Conservation (phyloP, 2,888 invertebrate species). For the Brachycybe producta region DNA sequence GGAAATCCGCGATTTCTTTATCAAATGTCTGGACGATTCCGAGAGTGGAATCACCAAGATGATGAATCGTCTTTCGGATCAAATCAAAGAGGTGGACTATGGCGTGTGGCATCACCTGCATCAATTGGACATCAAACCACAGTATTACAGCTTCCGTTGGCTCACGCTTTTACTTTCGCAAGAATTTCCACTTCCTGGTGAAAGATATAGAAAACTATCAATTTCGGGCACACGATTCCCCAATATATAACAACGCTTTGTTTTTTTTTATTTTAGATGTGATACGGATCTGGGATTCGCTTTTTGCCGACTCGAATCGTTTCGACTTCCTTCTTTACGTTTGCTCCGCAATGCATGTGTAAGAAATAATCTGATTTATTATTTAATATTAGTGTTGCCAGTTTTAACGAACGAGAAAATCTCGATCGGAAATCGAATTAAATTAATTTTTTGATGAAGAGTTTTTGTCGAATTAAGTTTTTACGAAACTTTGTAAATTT, state of each 20-base stretch:
- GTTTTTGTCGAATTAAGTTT: too few species aligned
- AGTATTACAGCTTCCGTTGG: slow-evolving; percentile 97
- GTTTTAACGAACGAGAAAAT: too few species aligned
- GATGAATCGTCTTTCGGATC: slow-evolving; percentile 67
- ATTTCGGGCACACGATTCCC: background rate
- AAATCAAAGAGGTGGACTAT: slow-evolving; percentile 62
- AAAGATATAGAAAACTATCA: background rate
- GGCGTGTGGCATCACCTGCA: slow-evolving; percentile 62
- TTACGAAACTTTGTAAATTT: too few species aligned
- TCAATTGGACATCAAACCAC: slow-evolving; percentile 76
- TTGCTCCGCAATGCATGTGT: slow-evolving; percentile 97
- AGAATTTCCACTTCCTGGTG: slow-evolving; percentile 80
- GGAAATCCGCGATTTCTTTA: slow-evolving; percentile 94
- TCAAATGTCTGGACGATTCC: slow-evolving; percentile 85
- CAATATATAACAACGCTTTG: background rate
- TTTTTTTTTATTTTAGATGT: slow-evolving; percentile 49
- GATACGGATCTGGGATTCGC: slow-evolving; percentile 90
- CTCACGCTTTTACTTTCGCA: slow-evolving; percentile 86
- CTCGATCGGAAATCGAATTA: too few species aligned
- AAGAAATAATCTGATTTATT: too few species aligned
- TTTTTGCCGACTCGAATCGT: slow-evolving; percentile 78
- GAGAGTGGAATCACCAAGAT: slow-evolving; percentile 79
- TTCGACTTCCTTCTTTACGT: slow-evolving; percentile 84
- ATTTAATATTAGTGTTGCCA: slow-evolving; percentile 14
- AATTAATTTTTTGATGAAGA: too few species aligned